Evolutionary conservation across 53 echinoderm and acorn worm species (phyloP), one percentile per base, ranked within the genome.

Genomic region (Zoroaster sp.): DNA sequence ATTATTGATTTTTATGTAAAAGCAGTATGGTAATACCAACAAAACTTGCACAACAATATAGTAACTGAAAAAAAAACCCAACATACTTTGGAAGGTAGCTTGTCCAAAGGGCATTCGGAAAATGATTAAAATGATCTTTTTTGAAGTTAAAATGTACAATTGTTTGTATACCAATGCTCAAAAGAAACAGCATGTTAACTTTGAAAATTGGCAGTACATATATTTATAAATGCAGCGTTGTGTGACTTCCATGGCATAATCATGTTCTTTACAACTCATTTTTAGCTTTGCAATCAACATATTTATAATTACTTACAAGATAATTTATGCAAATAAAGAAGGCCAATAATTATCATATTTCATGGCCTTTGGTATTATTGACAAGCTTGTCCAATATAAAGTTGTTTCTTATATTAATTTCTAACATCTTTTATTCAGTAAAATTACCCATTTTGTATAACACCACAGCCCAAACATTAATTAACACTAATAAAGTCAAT

Each of bases 271-370:
- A 85, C 85, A 85, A 46, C 47, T 70, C 42, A 42, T 35, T 44
- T 47, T 70, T 47, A 70, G 51, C 70, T 71, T 79, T 51, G 49
- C 69, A 66, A 85, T 85, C 33, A 69, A 85, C 51, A 85, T 85
- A 70, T 85, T 71, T 85, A 85, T 85, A 85, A 45, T 70, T 70
- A 70, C 17, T 79, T 79, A 79, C 79, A 79, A 79, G 55, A 67
- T 67, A 67, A 81, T 81, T 81, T 81, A 81, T 79, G 59, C 79
- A 40, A 55, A 47, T 77, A 77, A 77, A 31, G 40, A 77, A 77
- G 52, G 77, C 49, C 77, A 45, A 76, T 34, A 41, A 74, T 74
- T 40, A 40, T 39, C 74, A 23, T 39, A 74, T 74, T 74, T 74
- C 74, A 40, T 39, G 74, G 74, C 74, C 74, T 23, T 74, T 74